A percentile compares a stretch with the other conserved stretches of the same genome.
Evolutionary conservation across 1,140 invertebrate genomes (phyloP).

Genomic region (Atta texana): DNA sequence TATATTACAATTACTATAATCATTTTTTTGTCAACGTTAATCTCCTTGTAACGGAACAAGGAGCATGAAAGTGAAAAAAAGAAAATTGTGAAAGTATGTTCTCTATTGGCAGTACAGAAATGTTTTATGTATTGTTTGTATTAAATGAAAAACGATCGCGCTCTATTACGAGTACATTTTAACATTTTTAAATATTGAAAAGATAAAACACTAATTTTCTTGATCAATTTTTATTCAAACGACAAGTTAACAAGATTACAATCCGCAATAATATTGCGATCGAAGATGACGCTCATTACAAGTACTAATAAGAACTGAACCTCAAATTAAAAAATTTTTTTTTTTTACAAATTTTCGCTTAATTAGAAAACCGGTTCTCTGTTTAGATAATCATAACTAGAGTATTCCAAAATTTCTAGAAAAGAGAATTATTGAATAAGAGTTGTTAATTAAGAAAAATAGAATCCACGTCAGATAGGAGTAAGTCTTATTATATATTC

Average conservation of each 20-base stretch:
- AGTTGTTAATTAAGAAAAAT: not conserved
- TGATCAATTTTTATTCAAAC: not conserved
- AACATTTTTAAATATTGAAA: conserved; percentile 1
- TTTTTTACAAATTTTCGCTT: not conserved
- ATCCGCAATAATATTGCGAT: not conserved
- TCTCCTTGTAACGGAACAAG: not conserved
- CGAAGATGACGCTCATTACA: not conserved
- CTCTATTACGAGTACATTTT: not conserved
- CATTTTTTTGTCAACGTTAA: not conserved
- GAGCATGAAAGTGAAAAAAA: conserved; percentile 43
- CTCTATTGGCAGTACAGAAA: conserved; percentile 4
- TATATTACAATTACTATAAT: not conserved
- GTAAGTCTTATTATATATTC: not conserved
- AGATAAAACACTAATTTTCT: not conserved
- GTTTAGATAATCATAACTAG: not conserved
- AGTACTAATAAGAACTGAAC: not conserved
- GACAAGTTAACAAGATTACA: not conserved
- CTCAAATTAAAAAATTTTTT: not conserved
- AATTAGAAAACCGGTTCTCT: not conserved
- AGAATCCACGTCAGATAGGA: too few species aligned
- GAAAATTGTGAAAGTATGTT: conserved; percentile 17
- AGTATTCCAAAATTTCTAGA: not conserved
- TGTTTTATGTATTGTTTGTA: conserved; percentile 50
- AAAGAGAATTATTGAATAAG: not conserved
- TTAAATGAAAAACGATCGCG: conserved; percentile 21